phyloP scores from a whole-genome alignment of 2,888 invertebrate genomes.

The Macroteleia sp. region DNA sequence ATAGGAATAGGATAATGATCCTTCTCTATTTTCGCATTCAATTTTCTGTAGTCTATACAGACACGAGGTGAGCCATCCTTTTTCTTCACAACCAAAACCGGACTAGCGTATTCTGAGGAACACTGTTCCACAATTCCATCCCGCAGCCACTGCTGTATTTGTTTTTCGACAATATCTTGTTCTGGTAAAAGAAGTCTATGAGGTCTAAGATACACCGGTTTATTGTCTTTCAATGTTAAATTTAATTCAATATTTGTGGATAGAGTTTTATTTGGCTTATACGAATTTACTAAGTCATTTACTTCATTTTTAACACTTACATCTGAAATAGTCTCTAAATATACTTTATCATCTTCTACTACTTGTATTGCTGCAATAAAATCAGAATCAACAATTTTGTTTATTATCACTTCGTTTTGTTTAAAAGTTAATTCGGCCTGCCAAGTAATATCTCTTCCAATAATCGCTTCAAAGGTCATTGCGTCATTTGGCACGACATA shows the following conservation, averaged over 20 bases:
- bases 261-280: background rate
- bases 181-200: conserved; percentile 7
- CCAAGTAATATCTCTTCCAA: conserved; percentile 17
- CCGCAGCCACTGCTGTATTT: background rate
- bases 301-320: background rate
- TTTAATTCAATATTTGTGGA: conserved; percentile 1
- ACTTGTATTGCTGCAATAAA: background rate
- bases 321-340: background rate
- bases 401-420: conserved; percentile 5
- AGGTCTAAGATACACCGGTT: conserved; percentile 8
- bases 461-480: no score
- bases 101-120: conserved; percentile 18
- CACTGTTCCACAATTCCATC: conserved; percentile 13
- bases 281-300: background rate
- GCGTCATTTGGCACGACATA: conserved; percentile 13
- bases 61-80: conserved; percentile 39
- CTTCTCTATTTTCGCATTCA: conserved; percentile 74
- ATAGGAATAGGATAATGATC: conserved; percentile 56
- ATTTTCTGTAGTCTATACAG: conserved; percentile 78
- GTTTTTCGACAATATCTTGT: conserved; percentile 7
- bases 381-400: background rate
- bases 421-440: conserved; percentile 6
- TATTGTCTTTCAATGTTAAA: conserved; percentile 5
- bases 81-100: conserved; percentile 35
- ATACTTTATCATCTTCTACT: background rate